A percentile compares a stretch with the other conserved stretches of the same genome.
phyloP scores from a whole-genome alignment of 2,113 vertebrate species.

The Tylochromis polylepis region DNA sequence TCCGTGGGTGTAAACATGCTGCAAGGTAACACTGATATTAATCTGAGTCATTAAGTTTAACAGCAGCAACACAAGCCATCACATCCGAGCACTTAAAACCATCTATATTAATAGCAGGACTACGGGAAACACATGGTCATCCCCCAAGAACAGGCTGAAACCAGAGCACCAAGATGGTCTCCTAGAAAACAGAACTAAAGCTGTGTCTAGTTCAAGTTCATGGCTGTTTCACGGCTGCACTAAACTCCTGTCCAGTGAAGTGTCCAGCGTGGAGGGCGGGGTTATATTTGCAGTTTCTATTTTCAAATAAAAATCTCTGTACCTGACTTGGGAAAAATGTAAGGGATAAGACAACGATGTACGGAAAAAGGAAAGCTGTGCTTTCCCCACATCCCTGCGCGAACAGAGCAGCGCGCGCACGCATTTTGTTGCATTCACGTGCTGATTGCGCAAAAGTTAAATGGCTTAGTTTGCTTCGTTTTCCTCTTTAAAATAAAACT shows the following conservation, averaged over 20 bases:
- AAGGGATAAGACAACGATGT: background rate
- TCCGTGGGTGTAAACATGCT: background rate
- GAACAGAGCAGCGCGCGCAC: background rate
- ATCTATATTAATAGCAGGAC: background rate
- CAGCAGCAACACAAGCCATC: background rate
- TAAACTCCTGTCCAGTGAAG: background rate
- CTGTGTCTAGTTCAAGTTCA: conserved; percentile 75
- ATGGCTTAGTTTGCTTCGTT: background rate
- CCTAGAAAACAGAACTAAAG: background rate
- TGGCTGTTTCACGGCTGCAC: conserved; percentile 8
- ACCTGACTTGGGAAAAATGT: background rate
- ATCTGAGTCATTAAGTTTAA: background rate
- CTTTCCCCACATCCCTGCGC: background rate
- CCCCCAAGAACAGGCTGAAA: background rate
- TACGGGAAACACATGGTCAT: background rate
- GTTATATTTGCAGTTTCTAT: background rate
- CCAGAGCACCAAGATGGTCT: background rate
- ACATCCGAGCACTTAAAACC: background rate
- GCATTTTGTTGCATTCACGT: background rate
- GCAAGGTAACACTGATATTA: background rate
- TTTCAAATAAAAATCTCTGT: background rate
- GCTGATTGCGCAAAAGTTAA: background rate
- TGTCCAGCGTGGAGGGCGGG: background rate
- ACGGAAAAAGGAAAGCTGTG: background rate
- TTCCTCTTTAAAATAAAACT: background rate